Percentiles rank a stretch among this genome's conserved stretches.
phyloP scores from a whole-genome alignment of 2,113 vertebrate genomes.

The Platysternon megacephalum region DNA sequence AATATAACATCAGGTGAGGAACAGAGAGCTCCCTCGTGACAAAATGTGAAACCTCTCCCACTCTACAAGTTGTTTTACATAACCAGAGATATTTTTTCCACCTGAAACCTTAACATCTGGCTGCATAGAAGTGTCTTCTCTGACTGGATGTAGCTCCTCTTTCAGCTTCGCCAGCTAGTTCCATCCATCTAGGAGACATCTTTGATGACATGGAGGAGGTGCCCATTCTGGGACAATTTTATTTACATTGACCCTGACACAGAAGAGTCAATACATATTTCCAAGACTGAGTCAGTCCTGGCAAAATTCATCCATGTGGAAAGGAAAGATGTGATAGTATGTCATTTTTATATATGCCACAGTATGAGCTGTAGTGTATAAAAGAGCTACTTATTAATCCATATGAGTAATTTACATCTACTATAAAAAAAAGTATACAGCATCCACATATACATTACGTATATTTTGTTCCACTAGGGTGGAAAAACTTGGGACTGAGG shows the following conservation, averaged over 20 bases:
- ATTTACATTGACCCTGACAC: conserved; percentile 40
- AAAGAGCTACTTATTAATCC: not conserved
- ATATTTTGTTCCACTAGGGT: not conserved
- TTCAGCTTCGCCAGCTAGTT: not conserved
- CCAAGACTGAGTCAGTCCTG: not conserved
- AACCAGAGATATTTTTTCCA: no score
- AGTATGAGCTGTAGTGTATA: not conserved
- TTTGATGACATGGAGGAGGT: not conserved
- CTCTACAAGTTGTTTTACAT: no score
- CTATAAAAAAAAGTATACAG: not conserved
- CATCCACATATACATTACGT: not conserved
- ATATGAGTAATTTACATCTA: not conserved
- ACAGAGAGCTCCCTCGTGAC: no score
- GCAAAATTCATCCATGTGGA: accelerated
- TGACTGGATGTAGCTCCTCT: no score
- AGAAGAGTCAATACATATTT: conserved; percentile 32
- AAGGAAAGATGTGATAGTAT: not conserved
- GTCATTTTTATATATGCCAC: not conserved
- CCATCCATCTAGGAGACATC: conserved; percentile 41
- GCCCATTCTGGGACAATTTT: not conserved
- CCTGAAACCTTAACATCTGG: no score
- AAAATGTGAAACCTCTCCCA: no score
- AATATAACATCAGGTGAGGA: no score
- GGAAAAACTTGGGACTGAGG: not conserved
- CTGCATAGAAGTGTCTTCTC: no score